A percentile compares a stretch with the other conserved stretches of the same genome.
phyloP scores from a whole-genome alignment of 2,888 invertebrate genomes.

The Tachina grossa region DNA sequence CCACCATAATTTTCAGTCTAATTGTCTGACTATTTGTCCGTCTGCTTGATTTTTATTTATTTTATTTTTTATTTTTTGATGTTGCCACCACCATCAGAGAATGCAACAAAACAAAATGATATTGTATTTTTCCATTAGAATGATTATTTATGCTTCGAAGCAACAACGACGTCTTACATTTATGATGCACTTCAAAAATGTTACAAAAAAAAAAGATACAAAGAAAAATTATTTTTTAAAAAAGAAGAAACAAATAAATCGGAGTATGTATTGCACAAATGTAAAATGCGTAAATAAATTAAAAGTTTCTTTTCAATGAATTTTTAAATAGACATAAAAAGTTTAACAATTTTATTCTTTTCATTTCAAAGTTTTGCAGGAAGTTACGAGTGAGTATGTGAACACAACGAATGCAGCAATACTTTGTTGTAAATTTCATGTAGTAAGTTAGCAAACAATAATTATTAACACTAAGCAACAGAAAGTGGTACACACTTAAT shows the following conservation, averaged over 20 bases:
- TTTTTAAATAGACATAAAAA: slow-evolving; percentile 41
- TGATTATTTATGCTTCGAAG: slow-evolving; percentile 60
- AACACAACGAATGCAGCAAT: not conserved
- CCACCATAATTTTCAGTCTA: slow-evolving; percentile 41
- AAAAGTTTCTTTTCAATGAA: slow-evolving; percentile 42
- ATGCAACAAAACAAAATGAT: slow-evolving; percentile 51
- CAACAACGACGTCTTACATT: slow-evolving; percentile 46
- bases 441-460: no score
- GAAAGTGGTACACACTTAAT: no score
- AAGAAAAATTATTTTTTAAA: not conserved
- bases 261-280: slow-evolving; percentile 34
- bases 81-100: slow-evolving; percentile 49
- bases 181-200: slow-evolving; percentile 58
- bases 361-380: not conserved
- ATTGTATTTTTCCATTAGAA: slow-evolving; percentile 65
- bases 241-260: not conserved
- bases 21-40: slow-evolving; percentile 12
- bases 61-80: slow-evolving; percentile 26
- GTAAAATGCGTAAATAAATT: slow-evolving; percentile 50
- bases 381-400: not conserved
- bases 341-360: slow-evolving; percentile 30
- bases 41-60: not conserved
- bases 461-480: no score
- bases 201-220: slow-evolving; percentile 16
- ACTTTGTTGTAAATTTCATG: not conserved